Base-by-base conservation (phyloP, 2,113 vertebrate species). In the Plotosus lineatus region DNA sequence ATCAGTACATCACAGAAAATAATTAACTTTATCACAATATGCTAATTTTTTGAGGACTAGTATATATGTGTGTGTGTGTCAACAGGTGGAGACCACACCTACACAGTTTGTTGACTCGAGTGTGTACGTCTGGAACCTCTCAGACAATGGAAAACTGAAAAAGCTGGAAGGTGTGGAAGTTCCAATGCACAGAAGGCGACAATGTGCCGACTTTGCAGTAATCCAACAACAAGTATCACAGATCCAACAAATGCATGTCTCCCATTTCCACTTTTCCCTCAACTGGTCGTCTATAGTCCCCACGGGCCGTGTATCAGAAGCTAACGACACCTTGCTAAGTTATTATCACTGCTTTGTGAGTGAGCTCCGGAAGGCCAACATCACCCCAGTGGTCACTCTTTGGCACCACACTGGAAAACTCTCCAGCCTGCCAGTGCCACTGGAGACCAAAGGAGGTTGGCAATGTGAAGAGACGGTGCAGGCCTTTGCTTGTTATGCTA, bases 251-350 rank as follows among this genome's bases (percentile, higher is more conserved):
- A 93, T 93, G 76, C 95, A 90, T 0, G 90, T 97, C 2, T 94
- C 93, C 8, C 96, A 99, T 88, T 98, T 97, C 79, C 95, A 96
- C 89, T 99, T 99, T 91, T 93, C 96, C 11, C 91, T 99, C 74
- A 95, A 95, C 89, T 99, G 98, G 98, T 95, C 95, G 10, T 92
- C 92, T 1, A 88, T 99, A 77, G 91, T 97, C 46, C 97, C 97
- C 0, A 87, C 91, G 23, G 97, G 95, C 1, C 92, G 95, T 14
- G 91, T 91, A 79, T 90, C 94, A 9, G 90, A 88, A 23, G 90
- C 95, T 48, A 98, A 98, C 87, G 81, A 82, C 85, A 95, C 94
- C 0, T 91, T 95, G 82, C 89, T 99, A 75, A 91, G 81, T 58
- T 98, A 96, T 91, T 99, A 99, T 85, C 92, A 89, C 85, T 99